Conservation (phyloP, 2,888 invertebrate genomes). For the Acrocera orbiculus region DNA sequence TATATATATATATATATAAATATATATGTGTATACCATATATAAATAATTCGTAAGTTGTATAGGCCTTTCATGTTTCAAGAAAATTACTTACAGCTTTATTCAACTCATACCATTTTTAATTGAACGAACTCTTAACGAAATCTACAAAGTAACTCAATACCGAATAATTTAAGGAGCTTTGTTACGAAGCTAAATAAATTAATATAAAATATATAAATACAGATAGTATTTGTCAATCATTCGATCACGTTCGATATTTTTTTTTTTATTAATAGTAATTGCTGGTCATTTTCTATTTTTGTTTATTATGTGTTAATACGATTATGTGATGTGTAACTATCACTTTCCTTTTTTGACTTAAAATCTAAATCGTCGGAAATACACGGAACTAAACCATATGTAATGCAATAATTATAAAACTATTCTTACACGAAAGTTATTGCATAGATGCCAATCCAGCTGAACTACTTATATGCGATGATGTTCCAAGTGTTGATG, state of each 20-base stretch:
- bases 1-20: not conserved
- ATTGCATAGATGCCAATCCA: constrained; percentile 32
- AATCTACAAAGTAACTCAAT: constrained; percentile 1
- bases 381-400: not conserved
- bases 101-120: constrained; percentile 3
- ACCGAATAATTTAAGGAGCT: not conserved
- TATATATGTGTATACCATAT: not conserved
- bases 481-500: constrained; percentile 45
- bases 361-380: constrained; percentile 1
- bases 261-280: too few species aligned
- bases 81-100: not conserved
- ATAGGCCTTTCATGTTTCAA: constrained; percentile 9
- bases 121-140: constrained; percentile 1
- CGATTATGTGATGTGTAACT: not conserved
- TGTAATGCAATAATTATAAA: not conserved
- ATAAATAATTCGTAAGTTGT: constrained; percentile 10
- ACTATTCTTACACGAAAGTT: constrained; percentile 17
- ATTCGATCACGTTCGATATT: too few species aligned
- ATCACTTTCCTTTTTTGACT: not conserved
- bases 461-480: constrained; percentile 42
- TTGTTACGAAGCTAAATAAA: not conserved
- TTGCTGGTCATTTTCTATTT: not conserved
- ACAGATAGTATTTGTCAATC: not conserved
- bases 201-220: not conserved
- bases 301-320: not conserved